Conservation (phyloP, 2,888 invertebrate species). For the Tipula confusa region DNA sequence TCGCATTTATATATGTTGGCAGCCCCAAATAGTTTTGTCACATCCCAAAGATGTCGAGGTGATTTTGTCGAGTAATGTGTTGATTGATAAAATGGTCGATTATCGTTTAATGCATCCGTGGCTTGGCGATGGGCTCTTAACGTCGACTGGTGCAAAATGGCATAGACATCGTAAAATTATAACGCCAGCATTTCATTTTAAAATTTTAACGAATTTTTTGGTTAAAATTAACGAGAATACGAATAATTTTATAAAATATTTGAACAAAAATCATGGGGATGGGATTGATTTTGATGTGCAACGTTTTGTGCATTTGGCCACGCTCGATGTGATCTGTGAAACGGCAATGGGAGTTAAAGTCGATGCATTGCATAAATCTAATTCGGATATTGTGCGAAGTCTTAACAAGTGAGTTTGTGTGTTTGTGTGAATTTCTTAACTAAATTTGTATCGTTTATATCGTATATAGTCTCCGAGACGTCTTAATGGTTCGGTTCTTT, state of each 20-base stretch:
- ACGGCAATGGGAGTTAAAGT: slow-evolving; percentile 27
- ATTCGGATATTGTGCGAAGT: not conserved
- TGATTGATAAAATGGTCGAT: not conserved
- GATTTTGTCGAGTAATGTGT: not conserved
- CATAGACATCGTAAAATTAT: slow-evolving; percentile 53
- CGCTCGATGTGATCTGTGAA: slow-evolving; percentile 52
- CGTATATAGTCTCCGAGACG: not conserved
- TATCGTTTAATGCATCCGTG: slow-evolving; percentile 50
- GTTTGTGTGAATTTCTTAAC: not conserved
- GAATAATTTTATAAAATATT: slow-evolving; percentile 48
- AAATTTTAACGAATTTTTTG: slow-evolving; percentile 52
- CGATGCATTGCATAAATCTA: not conserved
- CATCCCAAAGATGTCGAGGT: not conserved
- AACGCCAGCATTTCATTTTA: slow-evolving; percentile 54
- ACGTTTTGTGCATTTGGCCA: slow-evolving; percentile 51
- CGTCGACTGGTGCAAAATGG: slow-evolving; percentile 49
- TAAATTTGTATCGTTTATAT: not conserved
- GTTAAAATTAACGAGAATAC: slow-evolving; percentile 52
- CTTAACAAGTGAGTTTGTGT: not conserved
- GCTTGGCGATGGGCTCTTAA: slow-evolving; percentile 52
- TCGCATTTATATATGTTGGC: not conserved
- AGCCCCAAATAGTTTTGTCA: not conserved
- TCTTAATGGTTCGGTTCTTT: slow-evolving; percentile 39
- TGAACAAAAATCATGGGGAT: slow-evolving; percentile 37
- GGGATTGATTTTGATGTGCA: slow-evolving; percentile 52